Evolutionary conservation across 2,113 vertebrate genomes (phyloP).

Genomic region (Pituophis catenifer): DNA sequence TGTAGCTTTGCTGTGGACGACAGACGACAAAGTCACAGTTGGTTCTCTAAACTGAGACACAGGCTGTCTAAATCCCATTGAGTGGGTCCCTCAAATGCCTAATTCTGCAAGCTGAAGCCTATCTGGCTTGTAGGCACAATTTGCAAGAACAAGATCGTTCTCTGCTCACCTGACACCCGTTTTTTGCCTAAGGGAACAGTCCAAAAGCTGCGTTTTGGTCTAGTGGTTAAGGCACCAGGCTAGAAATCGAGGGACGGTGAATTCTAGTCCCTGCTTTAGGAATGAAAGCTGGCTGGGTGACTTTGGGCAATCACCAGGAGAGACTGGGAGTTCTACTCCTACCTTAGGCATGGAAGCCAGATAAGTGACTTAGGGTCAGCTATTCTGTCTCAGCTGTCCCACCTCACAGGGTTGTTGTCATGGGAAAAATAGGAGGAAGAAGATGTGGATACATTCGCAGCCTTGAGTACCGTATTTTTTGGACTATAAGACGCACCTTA

Average conservation of each 20-base stretch:
- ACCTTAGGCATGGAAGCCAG: no score
- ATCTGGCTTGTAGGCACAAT: background rate
- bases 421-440: background rate
- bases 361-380: background rate
- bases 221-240: no score
- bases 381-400: no score
- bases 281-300: no score
- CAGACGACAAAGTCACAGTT: constrained; percentile 5
- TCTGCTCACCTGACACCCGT: background rate
- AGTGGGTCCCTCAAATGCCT: background rate
- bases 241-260: no score
- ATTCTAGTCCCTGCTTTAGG: no score
- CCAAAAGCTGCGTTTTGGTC: background rate
- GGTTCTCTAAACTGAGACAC: background rate
- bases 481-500: no score
- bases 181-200: background rate
- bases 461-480: background rate
- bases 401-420: background rate
- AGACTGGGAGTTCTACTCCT: no score
- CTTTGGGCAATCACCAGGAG: no score
- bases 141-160: no score
- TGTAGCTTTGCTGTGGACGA: constrained; percentile 59
- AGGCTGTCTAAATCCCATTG: background rate
- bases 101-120: background rate
- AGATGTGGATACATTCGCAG: background rate